phyloP scores from a whole-genome alignment of 2,797 vertebrate genomes.

The Pseudocheirus occidentalis region DNA sequence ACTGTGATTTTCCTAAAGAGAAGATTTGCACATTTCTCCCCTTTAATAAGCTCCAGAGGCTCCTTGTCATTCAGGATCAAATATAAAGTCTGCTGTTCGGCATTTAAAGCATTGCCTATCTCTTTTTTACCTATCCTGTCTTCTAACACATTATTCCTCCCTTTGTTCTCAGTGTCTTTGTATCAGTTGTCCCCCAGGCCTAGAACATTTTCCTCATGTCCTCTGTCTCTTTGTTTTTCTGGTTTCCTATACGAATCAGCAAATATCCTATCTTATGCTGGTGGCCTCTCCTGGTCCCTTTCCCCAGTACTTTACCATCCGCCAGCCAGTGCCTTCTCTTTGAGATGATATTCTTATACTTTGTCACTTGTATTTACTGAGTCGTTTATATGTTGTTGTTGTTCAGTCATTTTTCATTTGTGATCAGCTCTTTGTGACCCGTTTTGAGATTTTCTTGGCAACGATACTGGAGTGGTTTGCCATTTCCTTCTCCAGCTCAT shows the following conservation, averaged over 20 bases:
- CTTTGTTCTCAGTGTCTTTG: background rate
- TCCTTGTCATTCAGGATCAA: background rate
- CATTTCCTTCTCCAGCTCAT: no score
- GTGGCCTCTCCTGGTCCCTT: background rate
- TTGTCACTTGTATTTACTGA: background rate
- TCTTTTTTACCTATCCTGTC: background rate
- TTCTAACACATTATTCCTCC: background rate
- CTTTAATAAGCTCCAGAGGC: no score
- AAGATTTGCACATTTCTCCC: no score
- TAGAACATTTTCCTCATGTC: background rate
- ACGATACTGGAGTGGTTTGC: no score
- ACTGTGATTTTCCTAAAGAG: background rate
- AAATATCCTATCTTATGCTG: background rate
- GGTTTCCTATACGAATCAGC: background rate
- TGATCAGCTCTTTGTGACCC: no score
- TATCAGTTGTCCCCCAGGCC: background rate
- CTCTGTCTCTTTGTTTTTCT: background rate
- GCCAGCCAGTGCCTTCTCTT: background rate
- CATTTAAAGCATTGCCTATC: background rate
- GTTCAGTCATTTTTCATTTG: no score
- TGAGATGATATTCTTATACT: background rate
- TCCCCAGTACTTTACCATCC: no score
- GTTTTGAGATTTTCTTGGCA: no score
- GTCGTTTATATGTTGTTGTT: background rate
- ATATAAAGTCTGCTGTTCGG: background rate